Conservation (phyloP, 2,888 invertebrate genomes). For the Spilosoma lubricipeda region DNA sequence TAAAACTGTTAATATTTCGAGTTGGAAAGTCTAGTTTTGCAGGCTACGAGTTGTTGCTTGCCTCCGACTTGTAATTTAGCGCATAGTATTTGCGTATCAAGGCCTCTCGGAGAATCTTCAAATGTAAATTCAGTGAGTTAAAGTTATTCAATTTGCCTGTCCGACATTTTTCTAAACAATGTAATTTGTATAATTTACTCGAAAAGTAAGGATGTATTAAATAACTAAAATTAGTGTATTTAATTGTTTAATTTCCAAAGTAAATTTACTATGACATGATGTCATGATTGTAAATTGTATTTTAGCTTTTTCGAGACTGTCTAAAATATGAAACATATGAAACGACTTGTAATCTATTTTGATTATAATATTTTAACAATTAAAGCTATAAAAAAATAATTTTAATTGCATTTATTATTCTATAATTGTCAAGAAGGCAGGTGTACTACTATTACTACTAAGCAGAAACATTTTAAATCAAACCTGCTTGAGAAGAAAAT, state of each 20-base stretch:
- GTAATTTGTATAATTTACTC: too few relatives aligned
- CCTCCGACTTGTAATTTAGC: background rate
- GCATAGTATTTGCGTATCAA: background rate
- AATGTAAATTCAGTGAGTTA: background rate
- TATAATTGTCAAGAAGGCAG: too few relatives aligned
- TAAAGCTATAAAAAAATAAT: too few relatives aligned
- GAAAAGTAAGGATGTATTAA: too few relatives aligned
- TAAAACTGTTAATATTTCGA: conserved; percentile 13
- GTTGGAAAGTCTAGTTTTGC: background rate
- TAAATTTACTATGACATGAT: background rate
- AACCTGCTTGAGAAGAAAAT: background rate
- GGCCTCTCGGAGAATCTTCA: background rate
- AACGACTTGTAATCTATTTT: too few relatives aligned
- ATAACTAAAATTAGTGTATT: too few relatives aligned
- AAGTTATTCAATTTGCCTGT: background rate
- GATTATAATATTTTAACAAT: too few relatives aligned
- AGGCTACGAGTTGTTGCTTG: conserved; percentile 1
- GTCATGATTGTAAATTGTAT: background rate
- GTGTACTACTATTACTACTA: too few relatives aligned
- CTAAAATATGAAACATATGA: background rate
- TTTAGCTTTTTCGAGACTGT: background rate
- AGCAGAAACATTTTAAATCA: background rate
- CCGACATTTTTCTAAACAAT: background rate
- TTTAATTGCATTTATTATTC: too few relatives aligned
- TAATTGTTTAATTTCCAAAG: too few relatives aligned